Conservation (phyloP, 2,113 vertebrate genomes). For the Pheucticus melanocephalus region DNA sequence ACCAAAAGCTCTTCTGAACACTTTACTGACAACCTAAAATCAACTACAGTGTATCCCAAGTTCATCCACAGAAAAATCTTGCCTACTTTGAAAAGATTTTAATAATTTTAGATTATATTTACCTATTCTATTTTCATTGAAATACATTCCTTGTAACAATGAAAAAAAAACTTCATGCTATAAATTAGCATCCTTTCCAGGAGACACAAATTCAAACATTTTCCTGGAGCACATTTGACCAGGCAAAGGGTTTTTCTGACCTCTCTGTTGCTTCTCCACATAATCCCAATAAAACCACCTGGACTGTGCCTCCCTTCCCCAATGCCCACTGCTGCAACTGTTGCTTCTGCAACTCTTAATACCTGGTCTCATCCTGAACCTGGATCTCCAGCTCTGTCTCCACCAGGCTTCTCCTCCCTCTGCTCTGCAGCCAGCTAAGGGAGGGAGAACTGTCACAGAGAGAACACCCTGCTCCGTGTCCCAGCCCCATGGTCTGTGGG, state of each 20-base stretch:
- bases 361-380: neutral
- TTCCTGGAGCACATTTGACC: neutral
- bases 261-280: neutral
- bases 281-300: neutral
- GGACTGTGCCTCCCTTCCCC: neutral
- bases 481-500: neutral
- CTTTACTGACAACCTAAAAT: neutral
- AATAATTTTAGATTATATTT: neutral
- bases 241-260: neutral
- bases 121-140: neutral
- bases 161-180: neutral
- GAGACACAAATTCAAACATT: neutral
- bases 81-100: neutral
- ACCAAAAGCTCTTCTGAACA: neutral
- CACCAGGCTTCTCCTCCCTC: neutral
- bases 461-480: neutral
- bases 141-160: neutral
- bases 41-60: neutral
- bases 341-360: neutral
- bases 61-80: neutral
- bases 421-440: neutral
- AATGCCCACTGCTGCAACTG: fast-evolving
- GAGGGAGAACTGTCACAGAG: fast-evolving
- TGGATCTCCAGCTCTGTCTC: neutral
- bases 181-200: neutral